Base-by-base conservation (phyloP, 2,113 vertebrate genomes). In the Tursiops truncatus region DNA sequence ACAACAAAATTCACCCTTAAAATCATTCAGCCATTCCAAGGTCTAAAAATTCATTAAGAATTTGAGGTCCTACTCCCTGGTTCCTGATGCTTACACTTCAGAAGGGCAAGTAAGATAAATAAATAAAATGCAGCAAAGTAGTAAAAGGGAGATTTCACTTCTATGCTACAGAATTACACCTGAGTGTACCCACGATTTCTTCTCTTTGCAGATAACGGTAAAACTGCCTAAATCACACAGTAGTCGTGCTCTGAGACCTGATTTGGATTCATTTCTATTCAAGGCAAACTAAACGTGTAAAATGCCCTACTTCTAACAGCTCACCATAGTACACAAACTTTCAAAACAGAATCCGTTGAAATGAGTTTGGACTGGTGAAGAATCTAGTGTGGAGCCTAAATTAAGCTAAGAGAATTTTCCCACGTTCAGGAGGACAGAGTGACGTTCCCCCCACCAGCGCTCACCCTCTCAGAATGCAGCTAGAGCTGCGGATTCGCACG, bases 181-280 rank as follows among this genome's bases (percentile, higher is more conserved):
- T 97, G 97, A 97, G 96, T 93, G 50, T 74, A 63, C 6, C 81
- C 95, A 79, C 85, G 88, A 94, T 97, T 97, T 96, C 97, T 96
- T 94, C 92, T 95, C 91, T 85, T 95, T 92, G 71, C 73, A 94
- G 92, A 97, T 92, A 96, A 97, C 84, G 88, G 92, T 76, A 95
- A 96, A 96, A 96, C 94, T 97, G 88, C 94, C 94, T 89, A 97
- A 94, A 96, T 96, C 90, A 89, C 36, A 97, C 21, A 74, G 81
- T 60, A 95, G 97, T 0, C 1, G 60, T 65, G 56, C 80, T 96
- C 87, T 87, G 92, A 97, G 94, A 96, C 90, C 85, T 8, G 62
- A 96, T 96, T 93, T 93, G 81, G 85, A 94, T 94, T 94, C 91
- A 88, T 95, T 97, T 97, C 96, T 91, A 96, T 92, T 96, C 88